A percentile compares a stretch with the other conserved stretches of the same genome.
Conservation (phyloP, 2,113 vertebrate genomes). For the Hemiprocne comata region DNA sequence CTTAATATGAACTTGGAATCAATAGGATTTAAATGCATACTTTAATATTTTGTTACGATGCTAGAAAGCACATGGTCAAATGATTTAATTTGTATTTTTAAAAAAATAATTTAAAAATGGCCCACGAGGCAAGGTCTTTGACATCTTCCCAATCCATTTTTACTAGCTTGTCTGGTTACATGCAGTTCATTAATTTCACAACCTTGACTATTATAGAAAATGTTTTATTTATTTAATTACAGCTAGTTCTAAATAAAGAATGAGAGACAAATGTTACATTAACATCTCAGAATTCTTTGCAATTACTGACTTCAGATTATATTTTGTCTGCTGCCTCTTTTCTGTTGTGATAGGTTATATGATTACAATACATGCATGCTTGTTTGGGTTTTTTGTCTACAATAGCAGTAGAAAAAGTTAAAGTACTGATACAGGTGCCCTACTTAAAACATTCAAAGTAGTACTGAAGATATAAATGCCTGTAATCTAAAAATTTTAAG, state of each 20-base stretch:
- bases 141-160: not conserved
- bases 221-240: not conserved
- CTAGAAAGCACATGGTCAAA: not conserved
- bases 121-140: not conserved
- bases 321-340: not conserved
- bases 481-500: not conserved
- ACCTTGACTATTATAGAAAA: not conserved
- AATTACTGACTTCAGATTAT: not conserved
- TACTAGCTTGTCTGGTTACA: not conserved
- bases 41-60: not conserved
- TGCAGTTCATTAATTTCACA: not conserved
- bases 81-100: not conserved
- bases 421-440: not conserved
- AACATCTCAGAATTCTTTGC: not conserved
- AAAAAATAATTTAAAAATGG: no score
- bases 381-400: not conserved
- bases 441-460: not conserved
- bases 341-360: not conserved
- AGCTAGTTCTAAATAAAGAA: not conserved
- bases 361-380: not conserved
- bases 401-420: not conserved
- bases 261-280: not conserved
- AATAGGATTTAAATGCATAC: not conserved
- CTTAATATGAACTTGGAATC: not conserved
- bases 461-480: not conserved